phyloP scores from a whole-genome alignment of 2,113 vertebrate species.

The Eclectus roratus region DNA sequence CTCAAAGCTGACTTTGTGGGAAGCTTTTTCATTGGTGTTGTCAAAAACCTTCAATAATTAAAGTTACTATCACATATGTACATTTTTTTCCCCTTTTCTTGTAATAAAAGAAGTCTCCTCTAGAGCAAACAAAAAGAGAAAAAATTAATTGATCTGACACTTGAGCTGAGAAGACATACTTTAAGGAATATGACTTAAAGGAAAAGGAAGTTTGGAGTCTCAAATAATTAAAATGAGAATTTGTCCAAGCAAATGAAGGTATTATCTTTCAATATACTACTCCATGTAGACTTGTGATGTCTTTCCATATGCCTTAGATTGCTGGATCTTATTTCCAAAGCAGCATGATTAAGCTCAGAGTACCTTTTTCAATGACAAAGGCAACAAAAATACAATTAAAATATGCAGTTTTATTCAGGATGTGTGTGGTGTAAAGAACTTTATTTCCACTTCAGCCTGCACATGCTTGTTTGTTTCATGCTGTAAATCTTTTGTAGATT shows the following conservation, averaged over 20 bases:
- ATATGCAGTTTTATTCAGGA: background rate
- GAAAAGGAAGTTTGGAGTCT: conserved; percentile 38
- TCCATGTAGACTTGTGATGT: background rate
- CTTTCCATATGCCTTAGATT: background rate
- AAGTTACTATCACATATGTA: conserved; percentile 57
- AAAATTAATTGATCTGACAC: conserved; percentile 72
- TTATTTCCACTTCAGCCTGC: background rate
- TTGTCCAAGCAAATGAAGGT: conserved; percentile 3
- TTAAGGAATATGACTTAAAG: conserved; percentile 55
- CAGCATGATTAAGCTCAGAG: background rate
- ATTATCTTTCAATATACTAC: background rate
- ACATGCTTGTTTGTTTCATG: background rate
- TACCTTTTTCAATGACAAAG: background rate
- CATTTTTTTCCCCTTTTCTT: conserved; percentile 33
- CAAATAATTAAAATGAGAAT: conserved; percentile 53
- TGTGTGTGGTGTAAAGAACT: background rate
- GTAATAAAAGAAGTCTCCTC: conserved; percentile 70
- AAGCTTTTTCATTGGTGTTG: conserved; percentile 41
- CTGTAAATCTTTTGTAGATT: background rate
- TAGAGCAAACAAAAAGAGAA: conserved; percentile 70
- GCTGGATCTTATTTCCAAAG: background rate
- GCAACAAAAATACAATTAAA: background rate
- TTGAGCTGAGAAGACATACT: conserved; percentile 63
- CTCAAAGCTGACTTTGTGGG: conserved; percentile 56
- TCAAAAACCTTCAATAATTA: conserved; percentile 73